Percentiles rank a stretch among this genome's conserved stretches.
phyloP scores from a whole-genome alignment of 2,888 invertebrate genomes.

The Nemapogon koenigi region DNA sequence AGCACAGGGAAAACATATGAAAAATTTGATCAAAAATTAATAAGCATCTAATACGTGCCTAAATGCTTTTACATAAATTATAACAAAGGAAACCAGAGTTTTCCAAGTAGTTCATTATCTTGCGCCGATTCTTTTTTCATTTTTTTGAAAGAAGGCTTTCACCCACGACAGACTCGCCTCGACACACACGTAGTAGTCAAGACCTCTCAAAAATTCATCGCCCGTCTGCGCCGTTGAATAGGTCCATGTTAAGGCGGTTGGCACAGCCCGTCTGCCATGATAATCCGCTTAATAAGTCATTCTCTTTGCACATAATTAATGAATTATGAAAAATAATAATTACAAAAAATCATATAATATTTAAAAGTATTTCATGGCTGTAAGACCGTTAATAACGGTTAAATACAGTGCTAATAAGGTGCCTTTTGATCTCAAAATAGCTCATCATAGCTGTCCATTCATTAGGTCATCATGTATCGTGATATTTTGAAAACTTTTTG shows the following conservation, averaged over 20 bases:
- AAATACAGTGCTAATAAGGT: too few relatives aligned
- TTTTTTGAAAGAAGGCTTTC: constrained; percentile 2
- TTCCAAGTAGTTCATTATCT: constrained; percentile 3
- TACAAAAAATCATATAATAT: background rate
- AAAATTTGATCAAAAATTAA: background rate
- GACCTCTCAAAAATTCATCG: constrained; percentile 63
- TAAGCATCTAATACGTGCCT: too few relatives aligned
- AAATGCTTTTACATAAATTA: background rate
- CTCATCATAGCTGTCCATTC: too few relatives aligned
- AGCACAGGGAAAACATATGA: background rate
- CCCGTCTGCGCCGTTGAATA: constrained; percentile 36
- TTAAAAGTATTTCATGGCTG: background rate
- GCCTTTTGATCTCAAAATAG: too few relatives aligned
- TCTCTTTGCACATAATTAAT: constrained; percentile 16
- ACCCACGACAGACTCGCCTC: constrained; percentile 10
- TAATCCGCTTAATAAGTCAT: constrained; percentile 58
- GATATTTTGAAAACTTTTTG: too few relatives aligned
- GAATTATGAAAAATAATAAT: background rate
- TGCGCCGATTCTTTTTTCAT: constrained; percentile 4
- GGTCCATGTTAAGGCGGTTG: constrained; percentile 31
- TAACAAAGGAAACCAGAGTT: too few relatives aligned
- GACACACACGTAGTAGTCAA: constrained; percentile 41
- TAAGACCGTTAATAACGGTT: too few relatives aligned
- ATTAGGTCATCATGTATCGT: too few relatives aligned
- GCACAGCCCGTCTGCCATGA: constrained; percentile 26